Percentiles rank a stretch among this genome's conserved stretches.
Evolutionary conservation across 2,888 invertebrate genomes (phyloP).

Genomic region (Peribatodes rhomboidaria): DNA sequence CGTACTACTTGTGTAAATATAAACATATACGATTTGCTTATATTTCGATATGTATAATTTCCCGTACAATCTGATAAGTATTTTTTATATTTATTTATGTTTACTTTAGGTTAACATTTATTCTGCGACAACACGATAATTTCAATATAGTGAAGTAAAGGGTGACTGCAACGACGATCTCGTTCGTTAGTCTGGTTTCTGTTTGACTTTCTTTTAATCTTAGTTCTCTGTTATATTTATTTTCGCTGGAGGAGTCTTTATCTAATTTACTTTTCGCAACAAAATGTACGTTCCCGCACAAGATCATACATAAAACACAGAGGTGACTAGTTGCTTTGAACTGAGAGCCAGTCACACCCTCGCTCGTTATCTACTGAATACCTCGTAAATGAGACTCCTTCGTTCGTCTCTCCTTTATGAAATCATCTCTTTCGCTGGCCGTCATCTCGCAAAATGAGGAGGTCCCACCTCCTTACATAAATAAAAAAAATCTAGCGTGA

Average conservation of each 20-base stretch:
- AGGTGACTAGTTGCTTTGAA: conserved; percentile 48
- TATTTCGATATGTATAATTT: no score
- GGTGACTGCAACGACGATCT: conserved; percentile 9
- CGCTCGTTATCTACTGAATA: conserved; percentile 71
- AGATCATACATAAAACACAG: conserved; percentile 24
- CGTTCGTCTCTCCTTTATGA: conserved; percentile 59
- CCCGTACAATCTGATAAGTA: no score
- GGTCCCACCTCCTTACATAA: conserved; percentile 28
- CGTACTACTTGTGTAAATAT: no score
- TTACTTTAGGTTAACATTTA: no score
- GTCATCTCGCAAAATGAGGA: conserved; percentile 49
- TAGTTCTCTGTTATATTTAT: conserved; percentile 38
- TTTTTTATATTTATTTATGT: no score
- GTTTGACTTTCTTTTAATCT: conserved; percentile 44
- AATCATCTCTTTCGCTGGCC: conserved; percentile 64
- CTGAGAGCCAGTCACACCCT: conserved; percentile 56
- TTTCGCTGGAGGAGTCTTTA: conserved; percentile 41
- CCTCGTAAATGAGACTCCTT: conserved; percentile 70
- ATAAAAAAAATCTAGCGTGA: conserved; percentile 40
- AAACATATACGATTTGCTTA: no score
- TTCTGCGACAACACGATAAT: neutral
- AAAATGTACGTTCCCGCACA: conserved; percentile 33
- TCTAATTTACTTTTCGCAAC: conserved; percentile 36
- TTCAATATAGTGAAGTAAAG: neutral
- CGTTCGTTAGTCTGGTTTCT: conserved; percentile 40